A percentile compares a stretch with the other conserved stretches of the same genome.
These are phyloP conservation scores for Rhagonycha fulva DNA, from an alignment of 2,888 invertebrate genomes.

Conservation along the genomic window DNA sequence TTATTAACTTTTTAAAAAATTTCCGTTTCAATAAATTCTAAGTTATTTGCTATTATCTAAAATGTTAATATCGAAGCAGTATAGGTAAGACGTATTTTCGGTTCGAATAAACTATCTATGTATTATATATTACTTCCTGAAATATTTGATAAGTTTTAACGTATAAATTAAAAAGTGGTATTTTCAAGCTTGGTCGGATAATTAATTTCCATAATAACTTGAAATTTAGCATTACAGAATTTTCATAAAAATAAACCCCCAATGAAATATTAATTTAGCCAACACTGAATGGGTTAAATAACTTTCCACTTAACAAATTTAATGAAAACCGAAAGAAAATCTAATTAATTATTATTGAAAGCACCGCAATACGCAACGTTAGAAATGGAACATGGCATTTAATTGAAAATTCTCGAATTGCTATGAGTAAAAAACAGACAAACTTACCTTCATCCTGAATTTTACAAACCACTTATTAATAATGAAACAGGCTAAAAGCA, in stretches of 20 bases:
- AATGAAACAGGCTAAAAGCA: not conserved
- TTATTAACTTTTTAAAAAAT: no score
- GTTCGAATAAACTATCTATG: not conserved
- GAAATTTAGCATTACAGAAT: not conserved
- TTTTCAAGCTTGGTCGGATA: not conserved
- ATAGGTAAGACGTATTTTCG: not conserved
- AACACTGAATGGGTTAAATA: not conserved
- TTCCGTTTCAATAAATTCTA: not conserved
- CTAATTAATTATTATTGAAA: not conserved
- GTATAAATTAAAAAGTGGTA: not conserved
- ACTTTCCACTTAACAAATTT: not conserved
- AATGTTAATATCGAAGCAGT: not conserved
- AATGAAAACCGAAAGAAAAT: not conserved
- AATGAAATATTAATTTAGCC: not conserved
- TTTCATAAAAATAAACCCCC: not conserved
- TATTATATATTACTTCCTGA: not conserved
- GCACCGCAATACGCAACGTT: no score
- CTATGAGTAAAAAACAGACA: not conserved
- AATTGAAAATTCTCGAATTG: not conserved
- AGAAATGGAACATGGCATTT: no score
- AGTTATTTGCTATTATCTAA: not conserved
- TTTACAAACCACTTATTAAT: not conserved
- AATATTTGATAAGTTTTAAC: not conserved
- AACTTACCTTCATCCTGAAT: not conserved
- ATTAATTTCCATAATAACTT: not conserved